phyloP scores from a whole-genome alignment of 2,888 invertebrate genomes.

The Heliconius ethilla region DNA sequence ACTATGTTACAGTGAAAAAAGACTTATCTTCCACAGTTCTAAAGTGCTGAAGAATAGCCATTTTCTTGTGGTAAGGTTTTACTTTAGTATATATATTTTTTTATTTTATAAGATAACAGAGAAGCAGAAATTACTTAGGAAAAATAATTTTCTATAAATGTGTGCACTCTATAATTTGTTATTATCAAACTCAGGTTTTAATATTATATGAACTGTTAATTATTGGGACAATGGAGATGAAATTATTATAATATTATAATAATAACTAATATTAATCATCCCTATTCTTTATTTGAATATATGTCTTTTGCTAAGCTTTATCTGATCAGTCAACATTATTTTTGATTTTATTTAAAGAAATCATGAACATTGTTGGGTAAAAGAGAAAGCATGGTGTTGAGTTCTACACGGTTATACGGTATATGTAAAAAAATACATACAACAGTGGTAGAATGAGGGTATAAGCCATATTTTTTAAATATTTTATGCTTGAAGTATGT shows the following conservation, averaged over 20 bases:
- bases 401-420: neutral
- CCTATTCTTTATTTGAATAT: neutral
- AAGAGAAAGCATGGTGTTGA: neutral
- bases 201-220: neutral
- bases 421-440: no score
- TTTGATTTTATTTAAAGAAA: neutral
- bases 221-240: no score
- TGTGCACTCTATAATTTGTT: no score
- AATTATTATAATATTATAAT: no score
- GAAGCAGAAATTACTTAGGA: neutral
- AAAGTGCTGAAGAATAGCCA: neutral
- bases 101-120: neutral
- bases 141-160: neutral
- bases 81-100: neutral
- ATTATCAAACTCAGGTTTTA: neutral
- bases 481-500: neutral
- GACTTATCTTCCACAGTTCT: constrained; percentile 1
- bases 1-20: neutral
- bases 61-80: neutral
- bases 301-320: neutral
- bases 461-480: no score
- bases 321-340: neutral
- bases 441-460: no score
- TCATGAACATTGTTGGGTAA: neutral
- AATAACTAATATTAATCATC: no score